A percentile compares a stretch with the other conserved stretches of the same genome.
Conservation (phyloP, 2,888 invertebrate species). For the Salticus scenicus region DNA sequence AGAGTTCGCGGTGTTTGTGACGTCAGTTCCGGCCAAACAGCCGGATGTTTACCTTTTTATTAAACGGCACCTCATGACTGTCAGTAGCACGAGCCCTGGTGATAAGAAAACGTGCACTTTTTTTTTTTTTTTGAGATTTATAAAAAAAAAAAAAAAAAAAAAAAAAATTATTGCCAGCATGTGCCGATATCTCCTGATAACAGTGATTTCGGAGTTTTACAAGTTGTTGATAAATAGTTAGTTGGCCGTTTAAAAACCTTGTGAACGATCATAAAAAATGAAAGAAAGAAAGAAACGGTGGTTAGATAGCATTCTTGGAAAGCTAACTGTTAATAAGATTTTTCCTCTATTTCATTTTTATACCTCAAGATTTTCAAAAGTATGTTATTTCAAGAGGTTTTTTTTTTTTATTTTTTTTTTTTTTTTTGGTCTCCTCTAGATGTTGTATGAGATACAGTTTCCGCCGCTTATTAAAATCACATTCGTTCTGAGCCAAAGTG, state of each 20-base stretch:
- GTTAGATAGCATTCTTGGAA: background rate
- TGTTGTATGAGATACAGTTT: no score
- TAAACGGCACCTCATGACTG: conserved; percentile 41
- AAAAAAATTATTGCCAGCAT: background rate
- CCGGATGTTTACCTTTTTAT: conserved; percentile 59
- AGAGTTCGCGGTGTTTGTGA: conserved; percentile 34
- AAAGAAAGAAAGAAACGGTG: conserved; percentile 12
- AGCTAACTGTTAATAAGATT: conserved; percentile 7
- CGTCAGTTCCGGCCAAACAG: conserved; percentile 56
- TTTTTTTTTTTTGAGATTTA: no score
- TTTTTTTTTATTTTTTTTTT: no score
- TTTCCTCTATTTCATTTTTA: no score
- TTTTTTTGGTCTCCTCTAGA: no score
- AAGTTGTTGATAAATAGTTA: background rate
- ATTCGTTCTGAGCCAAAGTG: no score
- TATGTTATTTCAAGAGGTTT: no score
- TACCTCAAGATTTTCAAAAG: no score
- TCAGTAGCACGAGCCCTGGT: conserved; percentile 44
- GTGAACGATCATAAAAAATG: background rate
- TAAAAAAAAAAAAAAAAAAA: no score
- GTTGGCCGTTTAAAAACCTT: no score
- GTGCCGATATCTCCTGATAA: background rate
- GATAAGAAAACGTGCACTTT: background rate
- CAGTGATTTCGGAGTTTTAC: background rate
- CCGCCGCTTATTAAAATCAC: no score